Conservation (phyloP, 2,888 invertebrate species). For the Gymnoscelis rufifasciata region DNA sequence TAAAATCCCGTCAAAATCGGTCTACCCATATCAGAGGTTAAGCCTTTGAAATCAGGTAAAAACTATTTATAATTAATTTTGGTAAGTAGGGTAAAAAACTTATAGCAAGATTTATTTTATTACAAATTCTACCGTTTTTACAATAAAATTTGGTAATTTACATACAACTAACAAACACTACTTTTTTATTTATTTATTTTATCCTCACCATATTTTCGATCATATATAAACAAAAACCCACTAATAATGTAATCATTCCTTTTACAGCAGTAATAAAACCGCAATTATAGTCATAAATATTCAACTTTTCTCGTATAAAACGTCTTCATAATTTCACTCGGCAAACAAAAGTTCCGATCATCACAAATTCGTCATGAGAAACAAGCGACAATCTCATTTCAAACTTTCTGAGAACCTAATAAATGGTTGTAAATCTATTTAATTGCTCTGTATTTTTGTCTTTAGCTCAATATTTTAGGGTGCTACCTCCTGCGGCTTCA, state of each 20-base stretch:
- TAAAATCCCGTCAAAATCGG: too few species aligned
- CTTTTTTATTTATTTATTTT: too few species aligned
- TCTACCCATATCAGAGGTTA: too few species aligned
- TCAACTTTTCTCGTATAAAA: conserved; percentile 26
- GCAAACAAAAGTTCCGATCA: conserved; percentile 41
- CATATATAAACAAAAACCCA: conserved; percentile 9
- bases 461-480: conserved; percentile 57
- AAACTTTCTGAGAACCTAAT: conserved; percentile 54
- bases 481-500: conserved; percentile 71
- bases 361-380: conserved; percentile 44
- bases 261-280: conserved; percentile 24
- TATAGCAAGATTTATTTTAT: too few species aligned
- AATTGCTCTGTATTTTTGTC: conserved; percentile 59
- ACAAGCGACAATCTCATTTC: conserved; percentile 40
- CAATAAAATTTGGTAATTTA: too few species aligned
- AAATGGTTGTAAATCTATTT: conserved; percentile 72
- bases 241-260: conserved; percentile 11
- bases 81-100: too few species aligned
- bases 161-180: neutral
- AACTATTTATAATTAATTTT: too few species aligned
- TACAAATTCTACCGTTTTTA: too few species aligned
- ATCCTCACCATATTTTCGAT: conserved; percentile 12
- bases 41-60: too few species aligned
- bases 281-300: conserved; percentile 29
- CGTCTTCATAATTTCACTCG: conserved; percentile 28